Percentiles rank a stretch among this genome's conserved stretches.
Conservation (phyloP, 2,797 vertebrate genomes). For the Dryobates pubescens region DNA sequence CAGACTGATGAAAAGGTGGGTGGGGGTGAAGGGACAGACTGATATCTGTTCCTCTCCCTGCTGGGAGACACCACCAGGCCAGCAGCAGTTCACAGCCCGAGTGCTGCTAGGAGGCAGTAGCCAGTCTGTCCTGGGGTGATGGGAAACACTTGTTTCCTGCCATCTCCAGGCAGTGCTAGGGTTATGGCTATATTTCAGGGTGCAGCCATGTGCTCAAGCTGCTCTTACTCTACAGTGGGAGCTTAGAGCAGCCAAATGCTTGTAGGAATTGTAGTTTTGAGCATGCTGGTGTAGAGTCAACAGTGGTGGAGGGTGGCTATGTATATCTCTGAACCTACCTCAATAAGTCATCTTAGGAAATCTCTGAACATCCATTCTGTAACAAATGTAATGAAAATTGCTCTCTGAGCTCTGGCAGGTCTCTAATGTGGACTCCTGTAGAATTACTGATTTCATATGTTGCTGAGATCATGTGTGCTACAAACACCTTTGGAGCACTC, state of each 20-base stretch:
- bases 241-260: not conserved
- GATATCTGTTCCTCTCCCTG: not conserved
- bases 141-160: not conserved
- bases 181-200: fast-evolving
- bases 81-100: fast-evolving
- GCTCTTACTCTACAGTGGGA: not conserved
- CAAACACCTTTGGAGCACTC: not conserved
- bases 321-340: not conserved
- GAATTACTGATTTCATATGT: not conserved
- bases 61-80: not conserved
- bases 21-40: not conserved
- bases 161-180: fast-evolving
- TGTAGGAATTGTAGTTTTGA: not conserved
- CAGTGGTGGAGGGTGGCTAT: not conserved
- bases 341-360: not conserved
- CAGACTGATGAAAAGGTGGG: fast-evolving
- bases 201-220: fast-evolving
- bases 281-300: fast-evolving
- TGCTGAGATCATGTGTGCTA: not conserved
- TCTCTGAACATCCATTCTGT: too few species aligned
- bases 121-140: not conserved
- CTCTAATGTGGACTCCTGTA: fast-evolving
- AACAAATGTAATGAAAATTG: not conserved
- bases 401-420: not conserved
- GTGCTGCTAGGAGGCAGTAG: not conserved